Evolutionary conservation across 2,888 invertebrate species (phyloP).

Genomic region (Rhyacophila evoluta): DNA sequence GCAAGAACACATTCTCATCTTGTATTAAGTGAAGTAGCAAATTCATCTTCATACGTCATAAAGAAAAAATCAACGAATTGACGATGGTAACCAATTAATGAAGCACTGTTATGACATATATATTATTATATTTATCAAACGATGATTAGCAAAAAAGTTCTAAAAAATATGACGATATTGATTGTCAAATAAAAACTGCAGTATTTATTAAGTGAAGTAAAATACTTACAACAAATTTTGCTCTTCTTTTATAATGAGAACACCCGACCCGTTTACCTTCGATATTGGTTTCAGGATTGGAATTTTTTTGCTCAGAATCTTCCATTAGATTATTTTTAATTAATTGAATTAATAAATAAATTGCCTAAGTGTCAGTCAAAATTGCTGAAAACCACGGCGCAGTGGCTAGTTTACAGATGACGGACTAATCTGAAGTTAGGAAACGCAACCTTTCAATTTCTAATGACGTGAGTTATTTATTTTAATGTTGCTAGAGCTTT

Average conservation of each 20-base stretch:
- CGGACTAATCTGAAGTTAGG: slow-evolving; percentile 35
- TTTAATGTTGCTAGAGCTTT: neutral
- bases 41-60: slow-evolving; percentile 23
- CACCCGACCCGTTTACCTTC: slow-evolving; percentile 75
- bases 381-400: slow-evolving; percentile 35
- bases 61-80: neutral
- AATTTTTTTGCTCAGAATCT: slow-evolving; percentile 27
- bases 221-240: slow-evolving; percentile 84
- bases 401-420: slow-evolving; percentile 38
- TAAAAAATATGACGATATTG: neutral
- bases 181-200: slow-evolving; percentile 27
- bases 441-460: slow-evolving; percentile 30
- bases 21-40: slow-evolving; percentile 14
- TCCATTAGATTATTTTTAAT: slow-evolving; percentile 44
- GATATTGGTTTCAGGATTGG: slow-evolving; percentile 25
- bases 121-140: neutral
- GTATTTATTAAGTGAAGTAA: neutral
- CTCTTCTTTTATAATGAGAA: slow-evolving; percentile 86
- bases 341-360: slow-evolving; percentile 29
- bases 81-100: neutral
- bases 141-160: neutral
- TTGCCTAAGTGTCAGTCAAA: neutral
- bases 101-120: neutral
- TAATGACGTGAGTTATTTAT: slow-evolving; percentile 20
- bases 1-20: neutral